These are phyloP conservation scores for Sitta carolinensis DNA, from an alignment of 2,797 vertebrate species.

Conservation along the genomic window DNA sequence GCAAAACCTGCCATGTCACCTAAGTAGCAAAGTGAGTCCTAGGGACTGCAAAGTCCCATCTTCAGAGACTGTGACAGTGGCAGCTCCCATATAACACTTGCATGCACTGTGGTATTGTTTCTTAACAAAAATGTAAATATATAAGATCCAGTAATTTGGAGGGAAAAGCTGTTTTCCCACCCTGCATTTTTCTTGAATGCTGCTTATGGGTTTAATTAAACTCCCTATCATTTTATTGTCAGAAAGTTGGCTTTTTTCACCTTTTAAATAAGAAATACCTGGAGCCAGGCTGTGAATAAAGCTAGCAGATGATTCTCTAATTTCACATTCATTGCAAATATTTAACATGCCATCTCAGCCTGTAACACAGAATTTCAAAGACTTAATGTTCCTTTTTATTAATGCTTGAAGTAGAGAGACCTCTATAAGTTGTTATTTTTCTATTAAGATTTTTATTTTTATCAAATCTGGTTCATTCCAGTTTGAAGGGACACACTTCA, in stretches of 20 bases:
- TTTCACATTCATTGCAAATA: constrained; percentile 21
- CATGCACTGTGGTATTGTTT: neutral
- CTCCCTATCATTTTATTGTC: neutral
- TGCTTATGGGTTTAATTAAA: constrained; percentile 38
- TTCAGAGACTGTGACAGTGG: neutral
- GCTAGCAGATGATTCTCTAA: neutral
- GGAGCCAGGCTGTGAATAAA: constrained; percentile 5
- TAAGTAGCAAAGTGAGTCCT: neutral
- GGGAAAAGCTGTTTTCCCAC: neutral
- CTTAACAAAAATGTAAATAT: neutral
- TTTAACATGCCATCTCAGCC: constrained; percentile 10
- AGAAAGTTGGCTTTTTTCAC: constrained; percentile 32
- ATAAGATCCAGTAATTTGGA: neutral
- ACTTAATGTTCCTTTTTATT: neutral
- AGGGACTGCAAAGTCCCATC: neutral
- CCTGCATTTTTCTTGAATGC: neutral
- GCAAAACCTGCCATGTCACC: neutral
- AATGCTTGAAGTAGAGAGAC: neutral
- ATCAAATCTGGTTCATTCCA: neutral
- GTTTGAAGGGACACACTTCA: neutral
- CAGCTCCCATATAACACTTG: neutral
- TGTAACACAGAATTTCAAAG: constrained; percentile 21
- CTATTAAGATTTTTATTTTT: neutral
- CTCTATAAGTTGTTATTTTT: constrained; percentile 22
- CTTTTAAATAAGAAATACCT: constrained; percentile 34